phyloP scores from a whole-genome alignment of 2,113 vertebrate genomes.

The Neodontobutis hainanensis region DNA sequence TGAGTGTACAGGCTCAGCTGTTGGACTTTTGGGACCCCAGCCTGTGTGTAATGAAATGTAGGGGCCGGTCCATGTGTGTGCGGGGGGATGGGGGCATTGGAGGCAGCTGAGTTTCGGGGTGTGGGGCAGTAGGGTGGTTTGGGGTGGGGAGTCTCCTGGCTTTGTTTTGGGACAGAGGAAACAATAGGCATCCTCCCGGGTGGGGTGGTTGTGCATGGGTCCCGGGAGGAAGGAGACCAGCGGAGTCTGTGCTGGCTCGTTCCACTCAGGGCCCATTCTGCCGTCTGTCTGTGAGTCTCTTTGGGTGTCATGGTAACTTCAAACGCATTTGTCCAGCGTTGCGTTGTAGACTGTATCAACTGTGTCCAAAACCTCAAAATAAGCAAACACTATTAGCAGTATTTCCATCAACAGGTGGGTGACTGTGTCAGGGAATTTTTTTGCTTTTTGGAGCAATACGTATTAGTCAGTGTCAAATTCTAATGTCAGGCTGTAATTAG shows the following conservation, averaged over 20 bases:
- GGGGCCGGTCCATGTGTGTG: slow-evolving; percentile 56
- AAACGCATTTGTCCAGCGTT: background rate
- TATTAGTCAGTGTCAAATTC: background rate
- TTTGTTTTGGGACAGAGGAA: slow-evolving; percentile 66
- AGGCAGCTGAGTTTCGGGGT: slow-evolving; percentile 5
- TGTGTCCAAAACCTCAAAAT: background rate
- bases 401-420: slow-evolving; percentile 1
- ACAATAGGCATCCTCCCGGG: slow-evolving; percentile 69
- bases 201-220: slow-evolving; percentile 41
- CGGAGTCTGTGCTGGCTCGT: slow-evolving; percentile 61
- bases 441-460: background rate
- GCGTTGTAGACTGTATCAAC: background rate
- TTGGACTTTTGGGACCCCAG: slow-evolving; percentile 13
- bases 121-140: slow-evolving; percentile 10
- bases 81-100: slow-evolving; percentile 34
- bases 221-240: slow-evolving; percentile 66
- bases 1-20: background rate
- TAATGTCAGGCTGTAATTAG: background rate
- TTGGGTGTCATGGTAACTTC: slow-evolving; percentile 2
- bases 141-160: slow-evolving; percentile 16
- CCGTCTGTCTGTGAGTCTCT: background rate
- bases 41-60: slow-evolving; percentile 73
- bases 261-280: slow-evolving; percentile 50
- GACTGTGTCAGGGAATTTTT: background rate
- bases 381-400: background rate